Percentiles rank a stretch among this genome's conserved stretches.
phyloP scores from a whole-genome alignment of 2,888 invertebrate species.

The Acanthoscelides obtectus region DNA sequence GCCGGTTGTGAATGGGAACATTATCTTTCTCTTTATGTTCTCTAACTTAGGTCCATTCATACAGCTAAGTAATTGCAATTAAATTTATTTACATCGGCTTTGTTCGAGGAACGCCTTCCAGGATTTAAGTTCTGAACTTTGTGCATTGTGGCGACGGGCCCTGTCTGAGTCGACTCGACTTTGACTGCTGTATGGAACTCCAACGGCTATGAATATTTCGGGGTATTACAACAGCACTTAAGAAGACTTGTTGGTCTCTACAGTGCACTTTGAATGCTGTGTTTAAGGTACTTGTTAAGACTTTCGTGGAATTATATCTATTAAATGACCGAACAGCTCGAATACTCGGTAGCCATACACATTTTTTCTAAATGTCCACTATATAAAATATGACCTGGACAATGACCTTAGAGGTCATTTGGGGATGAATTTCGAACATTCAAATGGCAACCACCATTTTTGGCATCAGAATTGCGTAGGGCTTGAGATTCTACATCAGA shows the following conservation, averaged over 20 bases:
- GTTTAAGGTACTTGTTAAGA: not conserved
- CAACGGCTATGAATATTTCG: not conserved
- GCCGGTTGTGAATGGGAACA: not conserved
- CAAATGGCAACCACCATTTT: no score
- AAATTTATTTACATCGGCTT: not conserved
- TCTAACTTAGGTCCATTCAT: not conserved
- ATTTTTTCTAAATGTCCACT: no score
- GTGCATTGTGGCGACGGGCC: not conserved
- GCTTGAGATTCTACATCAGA: no score
- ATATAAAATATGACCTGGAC: no score
- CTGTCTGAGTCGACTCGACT: not conserved
- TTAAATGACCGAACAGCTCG: no score
- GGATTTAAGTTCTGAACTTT: not conserved
- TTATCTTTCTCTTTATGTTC: not conserved
- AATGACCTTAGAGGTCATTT: no score
- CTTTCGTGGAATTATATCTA: no score
- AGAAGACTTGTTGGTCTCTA: not conserved
- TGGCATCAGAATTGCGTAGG: no score
- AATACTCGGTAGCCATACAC: no score
- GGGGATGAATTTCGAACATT: no score
- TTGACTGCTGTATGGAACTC: not conserved
- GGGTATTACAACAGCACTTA: not conserved
- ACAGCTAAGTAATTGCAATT: not conserved
- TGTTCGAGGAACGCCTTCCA: not conserved
- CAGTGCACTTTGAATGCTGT: not conserved